Evolutionary conservation across 2,113 vertebrate species (phyloP), one percentile per base, ranked within the genome.

Genomic region (Himantopus leucocephalus): DNA sequence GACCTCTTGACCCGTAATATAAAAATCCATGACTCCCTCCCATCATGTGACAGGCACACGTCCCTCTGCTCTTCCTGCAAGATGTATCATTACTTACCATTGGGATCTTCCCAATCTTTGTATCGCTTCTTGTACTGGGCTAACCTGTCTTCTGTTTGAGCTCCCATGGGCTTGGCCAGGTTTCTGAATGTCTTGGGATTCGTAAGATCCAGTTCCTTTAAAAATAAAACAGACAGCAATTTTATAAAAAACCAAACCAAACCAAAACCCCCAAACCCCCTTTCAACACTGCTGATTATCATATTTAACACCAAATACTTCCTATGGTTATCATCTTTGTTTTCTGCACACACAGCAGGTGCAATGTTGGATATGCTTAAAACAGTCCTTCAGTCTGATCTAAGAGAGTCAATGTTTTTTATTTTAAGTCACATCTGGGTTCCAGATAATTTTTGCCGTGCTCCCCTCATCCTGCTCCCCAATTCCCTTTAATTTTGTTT

Each of bases 81-180:
- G 7, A 60, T 32, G 13, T 30, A 55, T 34, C 62, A 41, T 21
- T 45, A 83, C 97, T 97, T 90, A 99, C 99, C 99, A 67, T 98
- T 99, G 71, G 99, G 99, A 96, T 99, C 99, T 94, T 99, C 99
- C 99, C 99, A 99, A 56, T 99, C 99, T 96, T 99, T 99, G 94
- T 99, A 99, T 55, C 99, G 97, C 95, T 99, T 99, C 98, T 99
- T 99, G 96, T 99, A 99, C 89, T 99, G 99, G 27, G 99, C 99
- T 92, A 99, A 94, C 52, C 99, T 97, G 94, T 99, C 99, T 30
- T 99, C 99, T 8, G 99, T 99, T 97, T 99, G 99, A 15, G 99
- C 99, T 26, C 99, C 99, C 99, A 99, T 99, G 3, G 99, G 99
- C 91, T 99, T 99, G 58, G 99, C 98, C 53, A 99, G 97, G 96